Evolutionary conservation across 2,797 vertebrate genomes (phyloP).

Genomic region (Muscicapa comitata): DNA sequence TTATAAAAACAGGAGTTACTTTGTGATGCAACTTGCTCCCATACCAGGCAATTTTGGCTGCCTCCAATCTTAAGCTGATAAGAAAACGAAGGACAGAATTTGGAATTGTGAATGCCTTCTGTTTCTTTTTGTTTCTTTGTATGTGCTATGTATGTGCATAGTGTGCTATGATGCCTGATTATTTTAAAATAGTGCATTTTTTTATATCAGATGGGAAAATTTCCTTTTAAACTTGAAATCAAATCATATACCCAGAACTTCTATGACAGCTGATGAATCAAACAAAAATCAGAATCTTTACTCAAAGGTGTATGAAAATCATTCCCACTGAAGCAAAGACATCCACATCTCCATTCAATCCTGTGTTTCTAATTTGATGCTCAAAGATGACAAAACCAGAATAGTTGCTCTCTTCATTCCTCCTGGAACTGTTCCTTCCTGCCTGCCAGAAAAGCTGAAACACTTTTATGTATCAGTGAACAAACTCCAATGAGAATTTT

Average conservation of each 20-base stretch:
- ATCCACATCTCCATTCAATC: not conserved
- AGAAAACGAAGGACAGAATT: not conserved
- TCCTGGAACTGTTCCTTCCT: not conserved
- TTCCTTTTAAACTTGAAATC: not conserved
- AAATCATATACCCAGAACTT: not conserved
- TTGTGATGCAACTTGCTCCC: not conserved
- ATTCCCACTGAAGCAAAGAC: not conserved
- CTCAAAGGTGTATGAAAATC: not conserved
- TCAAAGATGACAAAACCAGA: not conserved
- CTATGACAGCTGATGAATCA: not conserved
- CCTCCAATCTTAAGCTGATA: not conserved
- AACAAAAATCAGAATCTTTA: not conserved
- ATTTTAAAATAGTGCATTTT: not conserved
- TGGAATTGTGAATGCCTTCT: not conserved
- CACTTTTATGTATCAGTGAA: not conserved
- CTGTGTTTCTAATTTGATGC: not conserved
- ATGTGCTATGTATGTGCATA: not conserved
- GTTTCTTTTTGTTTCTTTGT: not conserved
- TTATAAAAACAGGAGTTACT: not conserved
- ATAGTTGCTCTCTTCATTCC: not conserved
- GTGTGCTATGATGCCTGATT: not conserved
- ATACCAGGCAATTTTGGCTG: not conserved
- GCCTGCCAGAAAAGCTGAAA: conserved; percentile 16
- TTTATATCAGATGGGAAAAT: not conserved
- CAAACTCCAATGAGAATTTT: conserved; percentile 37